phyloP scores from a whole-genome alignment of 2,113 vertebrate species.

The Nasalis larvatus region DNA sequence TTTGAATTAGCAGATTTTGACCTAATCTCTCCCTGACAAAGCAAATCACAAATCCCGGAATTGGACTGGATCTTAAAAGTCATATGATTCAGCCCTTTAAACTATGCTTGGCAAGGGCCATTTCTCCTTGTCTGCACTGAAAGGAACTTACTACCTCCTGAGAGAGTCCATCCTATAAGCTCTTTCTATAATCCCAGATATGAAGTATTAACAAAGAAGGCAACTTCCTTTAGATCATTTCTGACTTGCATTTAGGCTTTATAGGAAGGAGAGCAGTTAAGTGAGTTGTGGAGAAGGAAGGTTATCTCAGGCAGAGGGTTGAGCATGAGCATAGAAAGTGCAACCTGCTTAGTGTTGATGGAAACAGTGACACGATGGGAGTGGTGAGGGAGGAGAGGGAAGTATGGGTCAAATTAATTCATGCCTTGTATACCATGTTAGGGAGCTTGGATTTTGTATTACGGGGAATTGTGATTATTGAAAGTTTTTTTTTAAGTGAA shows the following conservation, averaged over 20 bases:
- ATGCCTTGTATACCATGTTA: not conserved
- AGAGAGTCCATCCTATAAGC: not conserved
- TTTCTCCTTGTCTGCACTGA: not conserved
- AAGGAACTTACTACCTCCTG: not conserved
- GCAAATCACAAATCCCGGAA: not conserved
- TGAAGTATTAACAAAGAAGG: not conserved
- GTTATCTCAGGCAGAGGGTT: not conserved
- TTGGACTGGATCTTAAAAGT: not conserved
- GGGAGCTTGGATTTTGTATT: not conserved
- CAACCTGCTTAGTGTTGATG: not conserved
- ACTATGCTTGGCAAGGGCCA: not conserved
- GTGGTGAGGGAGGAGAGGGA: not conserved
- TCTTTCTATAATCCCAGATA: not conserved
- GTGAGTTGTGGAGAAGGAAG: not conserved
- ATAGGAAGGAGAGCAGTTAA: not conserved
- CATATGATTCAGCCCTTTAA: not conserved
- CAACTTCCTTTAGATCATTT: not conserved
- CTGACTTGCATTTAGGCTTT: not conserved
- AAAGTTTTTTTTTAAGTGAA: constrained; percentile 23
- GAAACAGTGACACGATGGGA: not conserved
- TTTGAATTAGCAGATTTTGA: constrained; percentile 19
- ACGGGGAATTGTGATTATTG: not conserved
- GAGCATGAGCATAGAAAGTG: not conserved
- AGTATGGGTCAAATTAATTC: not conserved
- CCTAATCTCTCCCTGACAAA: constrained; percentile 1